Percentiles rank a stretch among this genome's conserved stretches.
These are phyloP conservation scores for Melanogrammus aeglefinus DNA, from an alignment of 2,797 vertebrate genomes.

Conservation along the genomic window DNA sequence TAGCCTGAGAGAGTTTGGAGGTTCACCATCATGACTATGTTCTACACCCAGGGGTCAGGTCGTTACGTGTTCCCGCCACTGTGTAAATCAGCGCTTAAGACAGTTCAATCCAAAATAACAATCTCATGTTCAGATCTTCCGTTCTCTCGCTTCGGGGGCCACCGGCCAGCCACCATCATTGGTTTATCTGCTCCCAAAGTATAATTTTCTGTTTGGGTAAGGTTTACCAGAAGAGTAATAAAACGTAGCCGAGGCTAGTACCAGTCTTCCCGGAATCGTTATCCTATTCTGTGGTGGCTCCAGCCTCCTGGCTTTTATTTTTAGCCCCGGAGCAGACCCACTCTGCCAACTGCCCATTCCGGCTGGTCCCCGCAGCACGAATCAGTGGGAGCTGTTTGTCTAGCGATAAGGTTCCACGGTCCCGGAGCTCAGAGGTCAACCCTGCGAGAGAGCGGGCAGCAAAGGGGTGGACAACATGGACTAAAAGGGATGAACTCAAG, in stretches of 20 bases:
- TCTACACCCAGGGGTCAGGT: background rate
- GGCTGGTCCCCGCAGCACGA: constrained; percentile 58
- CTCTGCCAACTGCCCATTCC: constrained; percentile 67
- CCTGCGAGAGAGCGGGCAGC: constrained; percentile 27
- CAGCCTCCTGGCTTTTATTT: constrained; percentile 48
- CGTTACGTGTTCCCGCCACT: background rate
- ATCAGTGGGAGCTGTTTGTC: constrained; percentile 56
- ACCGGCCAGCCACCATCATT: background rate
- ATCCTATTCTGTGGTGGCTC: constrained; percentile 43
- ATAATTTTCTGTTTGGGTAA: background rate
- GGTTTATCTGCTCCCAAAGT: background rate
- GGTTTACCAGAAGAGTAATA: constrained; percentile 29
- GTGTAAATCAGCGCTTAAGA: background rate
- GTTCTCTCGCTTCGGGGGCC: too few relatives aligned
- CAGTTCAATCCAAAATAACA: background rate
- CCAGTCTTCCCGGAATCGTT: constrained; percentile 34
- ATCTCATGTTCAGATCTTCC: background rate
- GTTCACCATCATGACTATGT: background rate
- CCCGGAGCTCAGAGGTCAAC: constrained; percentile 52
- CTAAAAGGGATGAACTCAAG: background rate
- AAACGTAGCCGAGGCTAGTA: constrained; percentile 14
- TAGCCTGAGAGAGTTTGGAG: background rate
- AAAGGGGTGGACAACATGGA: constrained; percentile 7
- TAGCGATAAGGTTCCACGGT: constrained; percentile 70
- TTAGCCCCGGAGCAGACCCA: constrained; percentile 50